Base-by-base conservation (phyloP, 2,888 invertebrate species). In the Diplazon laetatorius region DNA sequence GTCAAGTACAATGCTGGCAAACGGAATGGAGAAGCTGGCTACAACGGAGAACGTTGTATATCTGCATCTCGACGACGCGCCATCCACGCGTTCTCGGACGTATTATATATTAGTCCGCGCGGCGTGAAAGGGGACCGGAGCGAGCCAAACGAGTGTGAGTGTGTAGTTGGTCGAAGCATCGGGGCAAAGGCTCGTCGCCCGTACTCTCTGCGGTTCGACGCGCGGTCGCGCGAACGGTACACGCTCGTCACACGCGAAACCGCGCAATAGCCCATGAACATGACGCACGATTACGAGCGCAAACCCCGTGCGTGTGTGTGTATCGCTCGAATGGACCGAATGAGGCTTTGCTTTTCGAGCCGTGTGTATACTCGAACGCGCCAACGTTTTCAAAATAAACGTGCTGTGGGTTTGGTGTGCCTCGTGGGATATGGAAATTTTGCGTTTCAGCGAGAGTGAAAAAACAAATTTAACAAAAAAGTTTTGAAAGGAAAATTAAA, bases 281-380 rank as follows among this genome's bases (percentile, higher is more conserved):
- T 80, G 78, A 82, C 78, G 73, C 78, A 80, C 80, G 78, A 78
- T 82, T 78, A 80, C 78, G 70, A 76, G 76, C 59, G 55, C 76
- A 70, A 48, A 57, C 70, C 66, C n/a, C n/a, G n/a, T n/a, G n/a
- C n/a, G n/a, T n/a, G n/a, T n/a, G n/a, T n/a, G 57, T 66, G 55
- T 46, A 20, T 57, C 22, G 46, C 55, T 44, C 55, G 20, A 14
- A 35, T 20, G 22, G 22, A 18, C 35, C 57, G 16, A 37, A 22
- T 57, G 16, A 18, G 12, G 12, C 37, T 8, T 6, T n/a, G 42
- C n/a, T 1, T n/a, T n/a, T 42, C 42, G 12, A n/a, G 42, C 42
- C n/a, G 42, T 42, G 42, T 10, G 37, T 10, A 37, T 42, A 2
- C 59, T 50, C 65, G 50, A 70, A 50, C 76, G 76, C 76, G 63